These are phyloP conservation scores for Acanthochromis polyacanthus DNA, from an alignment of 2,113 vertebrate species.

Conservation along the genomic window DNA sequence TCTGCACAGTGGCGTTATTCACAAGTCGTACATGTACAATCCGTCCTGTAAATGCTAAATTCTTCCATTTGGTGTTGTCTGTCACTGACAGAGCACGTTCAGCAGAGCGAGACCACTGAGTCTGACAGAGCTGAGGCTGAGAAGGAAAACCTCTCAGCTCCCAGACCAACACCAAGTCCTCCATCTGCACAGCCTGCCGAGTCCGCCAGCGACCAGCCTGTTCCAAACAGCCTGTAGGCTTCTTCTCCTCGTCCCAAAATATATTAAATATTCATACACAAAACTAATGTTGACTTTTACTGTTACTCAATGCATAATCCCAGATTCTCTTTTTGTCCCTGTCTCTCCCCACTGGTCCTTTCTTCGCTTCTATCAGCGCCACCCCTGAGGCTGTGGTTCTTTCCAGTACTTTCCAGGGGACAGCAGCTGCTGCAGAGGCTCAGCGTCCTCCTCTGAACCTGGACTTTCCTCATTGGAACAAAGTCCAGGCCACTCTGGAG, in stretches of 20 bases:
- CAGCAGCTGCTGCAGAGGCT: slow-evolving; percentile 24
- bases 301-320: neutral
- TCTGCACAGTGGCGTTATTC: neutral
- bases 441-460: slow-evolving; percentile 74
- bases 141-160: slow-evolving; percentile 14
- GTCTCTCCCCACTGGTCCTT: neutral
- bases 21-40: neutral
- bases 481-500: slow-evolving; percentile 71
- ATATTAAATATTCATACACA: slow-evolving; percentile 20
- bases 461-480: slow-evolving; percentile 77
- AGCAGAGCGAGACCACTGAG: slow-evolving; percentile 18
- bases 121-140: slow-evolving; percentile 15
- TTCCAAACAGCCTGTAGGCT: slow-evolving; percentile 58
- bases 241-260: neutral
- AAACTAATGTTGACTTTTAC: slow-evolving; percentile 17
- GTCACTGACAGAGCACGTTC: slow-evolving; percentile 48
- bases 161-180: slow-evolving; percentile 12
- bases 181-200: slow-evolving; percentile 47
- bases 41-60: neutral
- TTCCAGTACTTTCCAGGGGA: slow-evolving; percentile 76
- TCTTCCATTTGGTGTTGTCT: slow-evolving; percentile 27
- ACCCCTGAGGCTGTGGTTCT: slow-evolving; percentile 59
- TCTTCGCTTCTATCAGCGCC: slow-evolving; percentile 21
- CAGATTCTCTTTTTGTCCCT: neutral
- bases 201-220: neutral